Evolutionary conservation across 2,888 invertebrate genomes (phyloP), one percentile per base, ranked within the genome.

Genomic region (Agrotis exclamationis): DNA sequence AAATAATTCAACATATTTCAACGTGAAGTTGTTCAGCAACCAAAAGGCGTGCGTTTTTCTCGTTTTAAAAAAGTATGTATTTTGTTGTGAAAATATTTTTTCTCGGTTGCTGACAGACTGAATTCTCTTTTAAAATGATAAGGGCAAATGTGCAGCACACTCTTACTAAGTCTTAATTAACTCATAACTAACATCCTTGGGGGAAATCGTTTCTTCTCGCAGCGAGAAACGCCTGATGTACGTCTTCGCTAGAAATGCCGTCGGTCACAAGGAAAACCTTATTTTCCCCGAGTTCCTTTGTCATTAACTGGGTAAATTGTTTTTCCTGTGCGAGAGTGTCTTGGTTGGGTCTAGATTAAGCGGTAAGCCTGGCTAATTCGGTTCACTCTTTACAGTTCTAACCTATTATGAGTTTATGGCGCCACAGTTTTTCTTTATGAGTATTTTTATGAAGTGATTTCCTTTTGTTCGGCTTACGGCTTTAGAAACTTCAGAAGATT

Each of bases 261-360:
- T 83, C 76, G 74, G 85, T 71, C 80, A 81, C 84, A 78, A 87
- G 87, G 89, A 89, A 91, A 89, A 88, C 86, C 87, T 80, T 88
- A 87, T 90, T 92, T 90, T 87, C 87, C 82, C 80, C 70, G 81
- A 88, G 90, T 90, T 91, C 88, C 86, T 90, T 92, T 91, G 92
- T 93, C 90, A 91, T 93, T 93, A 92, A 88, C 86, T 76, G 87
- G 88, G 89, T 88, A 92, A 94, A 94, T 93, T 93, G 92, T 92
- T 93, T 93, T 93, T 91, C 91, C 89, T 87, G 87, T 83, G 82
- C 87, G 83, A 79, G 87, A 89, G 87, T 84, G 89, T 89, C 89
- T 91, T 88, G 86, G 86, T 89, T 74, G 85, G 86, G 88, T 90
- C 92, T 92, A 91, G 91, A 93, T 93, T 93, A 93, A 90, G 89